phyloP scores from a whole-genome alignment of 1,140 invertebrate species.

The Heliconius hewitsoni region DNA sequence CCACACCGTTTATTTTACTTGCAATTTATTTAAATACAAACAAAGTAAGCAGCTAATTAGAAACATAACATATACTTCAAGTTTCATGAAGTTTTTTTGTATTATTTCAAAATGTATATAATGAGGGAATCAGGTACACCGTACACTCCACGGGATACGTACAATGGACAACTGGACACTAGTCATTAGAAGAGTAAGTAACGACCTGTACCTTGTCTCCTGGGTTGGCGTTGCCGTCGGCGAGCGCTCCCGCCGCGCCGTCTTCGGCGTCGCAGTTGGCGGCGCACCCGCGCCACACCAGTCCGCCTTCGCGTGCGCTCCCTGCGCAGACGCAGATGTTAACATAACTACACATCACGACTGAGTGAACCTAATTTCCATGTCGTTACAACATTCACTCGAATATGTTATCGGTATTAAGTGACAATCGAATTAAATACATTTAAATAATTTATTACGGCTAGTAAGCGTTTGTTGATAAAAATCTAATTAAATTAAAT shows the following conservation, averaged over 20 bases:
- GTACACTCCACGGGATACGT: too few relatives aligned
- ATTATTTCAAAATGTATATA: background rate
- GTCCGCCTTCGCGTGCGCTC: conserved; percentile 77
- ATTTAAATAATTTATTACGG: background rate
- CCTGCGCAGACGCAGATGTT: conserved; percentile 43
- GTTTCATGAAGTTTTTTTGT: background rate
- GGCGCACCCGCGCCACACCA: conserved; percentile 79
- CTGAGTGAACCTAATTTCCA: background rate
- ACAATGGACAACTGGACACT: too few relatives aligned
- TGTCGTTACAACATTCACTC: background rate
- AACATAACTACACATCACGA: background rate
- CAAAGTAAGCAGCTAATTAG: background rate
- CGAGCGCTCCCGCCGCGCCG: conserved; percentile 72
- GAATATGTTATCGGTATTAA: background rate
- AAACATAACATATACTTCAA: background rate
- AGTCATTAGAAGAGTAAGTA: background rate
- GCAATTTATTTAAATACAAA: background rate
- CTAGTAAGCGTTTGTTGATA: background rate
- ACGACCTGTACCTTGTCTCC: conserved; percentile 72
- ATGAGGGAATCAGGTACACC: background rate
- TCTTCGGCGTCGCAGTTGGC: conserved; percentile 75
- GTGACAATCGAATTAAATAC: background rate
- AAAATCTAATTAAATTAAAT: too few relatives aligned
- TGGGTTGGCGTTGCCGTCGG: conserved; percentile 76
- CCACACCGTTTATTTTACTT: background rate